A percentile compares a stretch with the other conserved stretches of the same genome.
Conservation (phyloP, 2,888 invertebrate species). For the Caenorhabditis plicata region DNA sequence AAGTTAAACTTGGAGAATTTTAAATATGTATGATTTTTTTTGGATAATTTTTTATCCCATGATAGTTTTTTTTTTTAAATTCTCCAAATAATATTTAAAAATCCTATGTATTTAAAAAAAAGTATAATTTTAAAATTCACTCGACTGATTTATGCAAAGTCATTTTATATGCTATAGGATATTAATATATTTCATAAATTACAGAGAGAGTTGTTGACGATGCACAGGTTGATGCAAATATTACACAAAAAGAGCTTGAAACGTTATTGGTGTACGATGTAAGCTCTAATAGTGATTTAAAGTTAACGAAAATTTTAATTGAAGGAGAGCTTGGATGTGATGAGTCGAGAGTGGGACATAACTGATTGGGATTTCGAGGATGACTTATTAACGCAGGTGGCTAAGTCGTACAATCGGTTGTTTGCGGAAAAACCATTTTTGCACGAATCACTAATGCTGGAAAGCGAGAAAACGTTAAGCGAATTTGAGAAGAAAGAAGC, state of each 20-base stretch:
- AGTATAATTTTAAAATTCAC: too few species aligned
- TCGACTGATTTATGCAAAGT: too few species aligned
- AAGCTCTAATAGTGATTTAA: slow-evolving; percentile 2
- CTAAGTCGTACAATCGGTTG: not conserved
- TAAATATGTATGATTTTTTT: too few species aligned
- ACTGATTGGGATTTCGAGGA: slow-evolving; percentile 48
- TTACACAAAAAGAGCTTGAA: slow-evolving; percentile 71
- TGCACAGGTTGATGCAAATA: slow-evolving; percentile 86
- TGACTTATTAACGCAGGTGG: slow-evolving; percentile 38
- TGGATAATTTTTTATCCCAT: too few species aligned
- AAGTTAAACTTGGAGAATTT: slow-evolving; percentile 1
- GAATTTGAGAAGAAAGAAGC: slow-evolving; percentile 59
- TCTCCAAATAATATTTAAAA: too few species aligned
- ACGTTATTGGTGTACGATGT: slow-evolving; percentile 71
- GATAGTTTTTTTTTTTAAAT: too few species aligned
- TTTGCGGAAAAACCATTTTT: slow-evolving; percentile 53
- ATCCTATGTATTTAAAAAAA: too few species aligned
- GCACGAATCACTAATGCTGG: slow-evolving; percentile 58
- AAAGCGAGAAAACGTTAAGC: slow-evolving; percentile 52
- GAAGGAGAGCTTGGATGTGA: slow-evolving; percentile 45
- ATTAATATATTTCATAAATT: slow-evolving; percentile 9
- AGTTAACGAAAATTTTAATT: slow-evolving; percentile 1
- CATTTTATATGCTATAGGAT: not conserved
- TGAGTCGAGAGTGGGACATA: slow-evolving; percentile 23
- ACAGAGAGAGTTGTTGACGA: slow-evolving; percentile 93